These are phyloP conservation scores for Dipodomys stephensi DNA, from an alignment of 2,113 vertebrate species.

Conservation along the genomic window DNA sequence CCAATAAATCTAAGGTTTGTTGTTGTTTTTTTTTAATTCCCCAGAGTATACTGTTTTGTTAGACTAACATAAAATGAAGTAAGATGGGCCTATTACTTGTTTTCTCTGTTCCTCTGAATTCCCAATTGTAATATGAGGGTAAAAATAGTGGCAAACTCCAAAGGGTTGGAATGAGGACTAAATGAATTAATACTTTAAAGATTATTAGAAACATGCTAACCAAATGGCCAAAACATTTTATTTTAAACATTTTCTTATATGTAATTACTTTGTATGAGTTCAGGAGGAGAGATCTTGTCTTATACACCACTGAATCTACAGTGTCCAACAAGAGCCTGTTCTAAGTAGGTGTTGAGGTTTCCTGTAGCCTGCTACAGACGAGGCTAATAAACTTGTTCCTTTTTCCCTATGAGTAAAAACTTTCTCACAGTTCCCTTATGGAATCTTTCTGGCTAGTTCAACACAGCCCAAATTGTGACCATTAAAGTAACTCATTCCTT, in stretches of 20 bases:
- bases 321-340: not conserved
- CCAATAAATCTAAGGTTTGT: not conserved
- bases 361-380: not conserved
- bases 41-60: not conserved
- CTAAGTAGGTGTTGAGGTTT: not conserved
- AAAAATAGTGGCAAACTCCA: not conserved
- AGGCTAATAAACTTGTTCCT: slow-evolving; percentile 5
- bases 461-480: not conserved
- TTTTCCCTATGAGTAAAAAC: not conserved
- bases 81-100: not conserved
- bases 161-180: not conserved
- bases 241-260: slow-evolving; percentile 15
- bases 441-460: slow-evolving; percentile 2
- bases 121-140: not conserved
- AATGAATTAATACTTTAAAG: slow-evolving; percentile 32
- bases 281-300: not conserved
- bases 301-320: not conserved
- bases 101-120: not conserved
- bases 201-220: not conserved
- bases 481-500: slow-evolving; percentile 5
- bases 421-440: not conserved
- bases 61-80: not conserved
- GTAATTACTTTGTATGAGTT: not conserved
- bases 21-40: not conserved
- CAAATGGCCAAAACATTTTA: not conserved